Evolutionary conservation across 2,797 vertebrate species (phyloP).

Genomic region (Prionace glauca): DNA sequence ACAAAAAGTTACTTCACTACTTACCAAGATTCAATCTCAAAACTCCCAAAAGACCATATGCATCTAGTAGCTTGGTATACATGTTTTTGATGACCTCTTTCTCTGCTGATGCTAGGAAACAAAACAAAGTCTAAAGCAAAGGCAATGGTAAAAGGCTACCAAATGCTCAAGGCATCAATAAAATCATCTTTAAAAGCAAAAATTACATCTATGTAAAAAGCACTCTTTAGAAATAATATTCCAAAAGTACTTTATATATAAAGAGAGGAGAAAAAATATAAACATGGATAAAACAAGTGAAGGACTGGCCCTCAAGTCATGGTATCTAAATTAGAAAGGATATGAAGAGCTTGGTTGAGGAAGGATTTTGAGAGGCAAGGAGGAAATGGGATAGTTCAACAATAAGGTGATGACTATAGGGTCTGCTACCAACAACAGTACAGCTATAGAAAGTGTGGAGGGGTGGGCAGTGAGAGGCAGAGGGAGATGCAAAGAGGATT

Average conservation of each 20-base stretch:
- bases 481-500: not conserved
- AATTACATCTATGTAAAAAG: not conserved
- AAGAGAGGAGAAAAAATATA: not conserved
- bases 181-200: not conserved
- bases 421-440: not conserved
- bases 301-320: not conserved
- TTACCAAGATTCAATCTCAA: constrained; percentile 91
- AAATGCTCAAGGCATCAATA: not conserved
- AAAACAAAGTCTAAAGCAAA: not conserved
- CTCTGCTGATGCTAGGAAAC: constrained; percentile 78
- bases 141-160: not conserved
- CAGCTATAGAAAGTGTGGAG: too few relatives aligned
- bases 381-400: not conserved
- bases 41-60: constrained; percentile 90
- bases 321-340: not conserved
- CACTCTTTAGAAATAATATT: not conserved
- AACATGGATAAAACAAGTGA: not conserved
- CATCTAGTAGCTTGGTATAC: constrained; percentile 87
- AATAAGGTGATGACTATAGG: not conserved
- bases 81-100: constrained; percentile 87
- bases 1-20: constrained; percentile 44
- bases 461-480: too few relatives aligned
- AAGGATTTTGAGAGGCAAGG: not conserved
- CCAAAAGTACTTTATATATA: not conserved
- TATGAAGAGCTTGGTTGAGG: not conserved